A percentile compares a stretch with the other conserved stretches of the same genome.
Conservation (phyloP, 2,888 invertebrate species). For the Ochropacha duplaris region DNA sequence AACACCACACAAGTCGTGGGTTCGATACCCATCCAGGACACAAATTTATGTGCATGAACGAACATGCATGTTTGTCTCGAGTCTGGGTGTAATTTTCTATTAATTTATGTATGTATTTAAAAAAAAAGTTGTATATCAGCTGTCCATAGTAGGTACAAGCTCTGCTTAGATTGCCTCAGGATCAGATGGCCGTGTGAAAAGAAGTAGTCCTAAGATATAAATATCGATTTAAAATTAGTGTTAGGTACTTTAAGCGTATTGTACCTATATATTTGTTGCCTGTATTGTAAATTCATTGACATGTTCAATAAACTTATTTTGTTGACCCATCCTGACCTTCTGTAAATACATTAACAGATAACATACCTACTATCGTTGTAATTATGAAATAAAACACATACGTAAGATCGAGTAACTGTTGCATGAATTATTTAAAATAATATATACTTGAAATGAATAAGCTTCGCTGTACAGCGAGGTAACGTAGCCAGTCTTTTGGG, state of each 20-base stretch:
- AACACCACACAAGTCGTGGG: no score
- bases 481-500: no score
- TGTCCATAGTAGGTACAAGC: no score
- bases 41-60: no score
- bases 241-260: not conserved
- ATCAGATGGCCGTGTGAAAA: not conserved
- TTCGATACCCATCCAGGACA: no score
- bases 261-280: conserved; percentile 6
- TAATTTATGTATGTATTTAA: no score
- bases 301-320: conserved; percentile 31
- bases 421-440: conserved; percentile 28
- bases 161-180: no score
- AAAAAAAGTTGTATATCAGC: no score
- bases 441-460: conserved; percentile 6
- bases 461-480: no score
- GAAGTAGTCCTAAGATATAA: not conserved
- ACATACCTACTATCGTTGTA: conserved; percentile 30
- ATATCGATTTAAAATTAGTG: not conserved
- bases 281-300: conserved; percentile 21
- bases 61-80: no score
- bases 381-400: conserved; percentile 40
- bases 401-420: conserved; percentile 30
- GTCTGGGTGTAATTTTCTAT: no score
- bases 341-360: conserved; percentile 42
- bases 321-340: conserved; percentile 34